phyloP scores from a whole-genome alignment of 2,113 vertebrate species.

The Prunella himalayana region DNA sequence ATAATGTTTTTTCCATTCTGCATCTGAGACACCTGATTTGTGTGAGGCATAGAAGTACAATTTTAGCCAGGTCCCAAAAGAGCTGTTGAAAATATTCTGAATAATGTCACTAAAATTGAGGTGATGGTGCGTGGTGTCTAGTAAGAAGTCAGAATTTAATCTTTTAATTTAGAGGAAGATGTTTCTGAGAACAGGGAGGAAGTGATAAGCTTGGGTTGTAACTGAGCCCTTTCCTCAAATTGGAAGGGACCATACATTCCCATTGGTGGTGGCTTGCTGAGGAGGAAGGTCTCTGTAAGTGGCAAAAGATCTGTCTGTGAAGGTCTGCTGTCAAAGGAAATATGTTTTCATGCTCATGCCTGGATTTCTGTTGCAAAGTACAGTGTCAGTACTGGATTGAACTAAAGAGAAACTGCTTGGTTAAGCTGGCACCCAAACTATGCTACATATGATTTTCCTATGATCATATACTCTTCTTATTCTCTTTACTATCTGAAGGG shows the following conservation, averaged over 20 bases:
- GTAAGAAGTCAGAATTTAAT: neutral
- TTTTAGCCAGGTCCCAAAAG: neutral
- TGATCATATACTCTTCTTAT: neutral
- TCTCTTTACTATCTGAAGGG: neutral
- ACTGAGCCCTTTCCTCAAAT: rapidly evolving
- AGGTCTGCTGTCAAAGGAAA: neutral
- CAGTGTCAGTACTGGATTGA: neutral
- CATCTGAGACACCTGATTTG: neutral
- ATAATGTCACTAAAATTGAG: neutral
- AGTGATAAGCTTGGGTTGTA: neutral
- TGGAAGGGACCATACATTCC: rapidly evolving
- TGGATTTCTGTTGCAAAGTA: neutral
- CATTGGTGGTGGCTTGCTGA: rapidly evolving
- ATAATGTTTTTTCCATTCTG: neutral
- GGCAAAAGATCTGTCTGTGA: neutral
- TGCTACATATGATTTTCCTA: neutral
- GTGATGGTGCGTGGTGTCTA: neutral
- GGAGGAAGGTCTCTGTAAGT: neutral
- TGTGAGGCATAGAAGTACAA: neutral
- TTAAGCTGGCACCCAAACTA: neutral
- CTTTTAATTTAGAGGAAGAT: neutral
- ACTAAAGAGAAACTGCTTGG: neutral
- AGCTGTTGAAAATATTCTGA: neutral
- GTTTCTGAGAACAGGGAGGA: neutral
- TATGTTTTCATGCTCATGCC: rapidly evolving